phyloP scores from a whole-genome alignment of 2,888 invertebrate genomes.

The Meganola albula region DNA sequence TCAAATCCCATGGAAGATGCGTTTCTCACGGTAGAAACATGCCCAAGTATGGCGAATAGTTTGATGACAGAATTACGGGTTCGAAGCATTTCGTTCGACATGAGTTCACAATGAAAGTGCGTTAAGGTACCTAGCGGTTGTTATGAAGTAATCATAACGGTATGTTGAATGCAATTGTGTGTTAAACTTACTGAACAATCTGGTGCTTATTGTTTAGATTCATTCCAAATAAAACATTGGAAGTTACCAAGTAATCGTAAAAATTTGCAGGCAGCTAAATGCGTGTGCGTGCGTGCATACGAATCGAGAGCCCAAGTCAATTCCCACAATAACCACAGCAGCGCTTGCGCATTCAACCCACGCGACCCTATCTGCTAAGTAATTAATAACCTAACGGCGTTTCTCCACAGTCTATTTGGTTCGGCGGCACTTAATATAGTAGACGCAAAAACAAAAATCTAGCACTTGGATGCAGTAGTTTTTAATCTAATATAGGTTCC shows the following conservation, averaged over 20 bases:
- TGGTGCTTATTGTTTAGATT: too few relatives aligned
- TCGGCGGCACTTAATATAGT: slow-evolving; percentile 39
- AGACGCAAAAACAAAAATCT: slow-evolving; percentile 22
- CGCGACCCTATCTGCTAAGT: slow-evolving; percentile 58
- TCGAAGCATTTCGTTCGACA: slow-evolving; percentile 21
- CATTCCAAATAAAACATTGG: too few relatives aligned
- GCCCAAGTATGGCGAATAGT: slow-evolving; percentile 43
- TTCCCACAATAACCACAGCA: slow-evolving; percentile 43
- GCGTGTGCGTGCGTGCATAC: slow-evolving; percentile 40
- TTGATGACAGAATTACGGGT: slow-evolving; percentile 36
- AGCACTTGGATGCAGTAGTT: too few relatives aligned
- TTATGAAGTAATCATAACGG: slow-evolving; percentile 20
- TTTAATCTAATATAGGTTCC: too few relatives aligned
- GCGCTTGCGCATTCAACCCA: slow-evolving; percentile 56
- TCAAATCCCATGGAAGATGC: slow-evolving; percentile 33
- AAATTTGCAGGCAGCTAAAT: too few relatives aligned
- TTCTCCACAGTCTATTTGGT: slow-evolving; percentile 50
- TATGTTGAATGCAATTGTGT: too few relatives aligned
- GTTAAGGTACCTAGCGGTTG: slow-evolving; percentile 17
- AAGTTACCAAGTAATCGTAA: too few relatives aligned
- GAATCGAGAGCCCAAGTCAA: slow-evolving; percentile 42
- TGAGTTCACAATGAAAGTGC: slow-evolving; percentile 20
- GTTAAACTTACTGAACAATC: too few relatives aligned
- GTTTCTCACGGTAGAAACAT: slow-evolving; percentile 62
- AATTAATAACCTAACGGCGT: slow-evolving; percentile 57